These are phyloP conservation scores for Pangasianodon hypophthalmus DNA, from an alignment of 2,113 vertebrate species.

Conservation along the genomic window DNA sequence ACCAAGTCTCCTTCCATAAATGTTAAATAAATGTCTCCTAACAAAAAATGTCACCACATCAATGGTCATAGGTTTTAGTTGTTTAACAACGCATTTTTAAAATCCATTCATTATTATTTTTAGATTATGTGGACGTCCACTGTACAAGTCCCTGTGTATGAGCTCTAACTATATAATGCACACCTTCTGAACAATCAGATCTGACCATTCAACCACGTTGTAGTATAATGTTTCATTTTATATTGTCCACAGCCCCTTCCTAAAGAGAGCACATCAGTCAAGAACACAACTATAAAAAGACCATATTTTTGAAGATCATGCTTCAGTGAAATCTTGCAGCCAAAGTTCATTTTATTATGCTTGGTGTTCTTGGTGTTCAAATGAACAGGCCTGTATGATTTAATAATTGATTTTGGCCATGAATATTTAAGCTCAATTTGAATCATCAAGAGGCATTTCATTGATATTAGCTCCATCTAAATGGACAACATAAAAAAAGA, in stretches of 20 bases:
- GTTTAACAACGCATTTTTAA: no score
- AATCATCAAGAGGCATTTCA: not conserved
- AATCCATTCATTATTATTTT: no score
- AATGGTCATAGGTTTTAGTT: not conserved
- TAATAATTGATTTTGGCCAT: not conserved
- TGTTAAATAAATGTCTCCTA: not conserved
- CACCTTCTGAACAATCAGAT: not conserved
- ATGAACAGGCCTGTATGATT: constrained; percentile 26
- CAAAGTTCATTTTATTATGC: not conserved
- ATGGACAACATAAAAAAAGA: not conserved
- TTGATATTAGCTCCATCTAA: constrained; percentile 25
- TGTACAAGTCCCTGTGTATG: no score
- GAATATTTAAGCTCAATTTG: constrained; percentile 14
- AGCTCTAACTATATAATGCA: not conserved
- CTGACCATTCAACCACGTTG: not conserved
- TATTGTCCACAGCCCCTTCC: not conserved
- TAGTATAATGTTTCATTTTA: not conserved
- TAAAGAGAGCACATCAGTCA: not conserved
- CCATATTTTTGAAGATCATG: not conserved
- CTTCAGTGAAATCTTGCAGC: not conserved
- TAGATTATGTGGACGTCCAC: no score
- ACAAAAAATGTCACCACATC: not conserved
- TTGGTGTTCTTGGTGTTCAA: constrained; percentile 12
- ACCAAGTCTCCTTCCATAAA: no score
- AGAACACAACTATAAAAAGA: not conserved